Base-by-base conservation (phyloP, 1,140 invertebrate species). In the Drosophila kohkoa region DNA sequence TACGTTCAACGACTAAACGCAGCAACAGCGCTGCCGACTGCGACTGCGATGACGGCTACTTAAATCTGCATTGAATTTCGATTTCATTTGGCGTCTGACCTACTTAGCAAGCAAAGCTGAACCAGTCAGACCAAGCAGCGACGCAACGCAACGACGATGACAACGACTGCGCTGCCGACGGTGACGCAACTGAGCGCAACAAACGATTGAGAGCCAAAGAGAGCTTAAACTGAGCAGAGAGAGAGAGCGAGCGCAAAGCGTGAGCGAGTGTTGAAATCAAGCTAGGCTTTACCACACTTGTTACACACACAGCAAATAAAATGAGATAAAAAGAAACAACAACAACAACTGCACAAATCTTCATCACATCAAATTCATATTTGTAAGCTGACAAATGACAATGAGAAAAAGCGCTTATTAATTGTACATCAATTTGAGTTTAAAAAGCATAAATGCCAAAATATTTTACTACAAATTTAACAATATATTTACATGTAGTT, bases 21-120 rank as follows among this genome's bases (percentile, higher is more conserved):
- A 64, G 45, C 46, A 15, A 43, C 59, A 57, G 51, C 28, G 48
- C 51, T 25, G 30, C 48, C 66, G 60, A 54, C 55, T 55, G 68
- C 73, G 64, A 41, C 71, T 51, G 67, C 62, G 60, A 72, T 72
- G 68, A 65, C 77, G 52, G 41, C 45, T 58, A 55, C 58, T 77
- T 70, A 83, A 89, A 85, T 90, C 81, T 89, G 87, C 87, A 90
- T 86, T 90, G 65, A 88, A 83, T 90, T 91, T 88, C 80, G 87
- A 90, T 91, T 90, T 91, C 75, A 81, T 92, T 90, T 82, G 81
- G 72, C 76, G 81, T 79, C 81, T 92, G 90, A 92, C 90, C 90
- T 91, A 92, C 90, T 92, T 92, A 92, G 68, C 81, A 81, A 91
- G 58, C 90, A 92, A 91, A 91, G 90, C 90, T 79, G 82, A 92